phyloP scores from a whole-genome alignment of 2,797 vertebrate genomes.

The Sebastes taczanowskii region DNA sequence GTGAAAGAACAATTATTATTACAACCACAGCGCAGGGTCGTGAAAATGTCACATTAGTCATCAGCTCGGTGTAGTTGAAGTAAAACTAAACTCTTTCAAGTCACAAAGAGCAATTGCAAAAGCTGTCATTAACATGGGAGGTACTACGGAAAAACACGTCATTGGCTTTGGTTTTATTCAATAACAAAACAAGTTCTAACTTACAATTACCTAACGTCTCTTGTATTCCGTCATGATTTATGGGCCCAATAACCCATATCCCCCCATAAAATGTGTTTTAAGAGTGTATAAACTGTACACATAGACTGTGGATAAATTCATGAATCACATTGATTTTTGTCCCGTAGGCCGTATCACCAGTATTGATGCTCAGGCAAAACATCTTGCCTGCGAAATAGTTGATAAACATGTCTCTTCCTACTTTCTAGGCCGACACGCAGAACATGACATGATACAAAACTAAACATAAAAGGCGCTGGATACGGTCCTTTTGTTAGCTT shows the following conservation, averaged over 20 bases:
- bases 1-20: slow-evolving; percentile 37
- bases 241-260: slow-evolving; percentile 35
- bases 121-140: slow-evolving; percentile 52
- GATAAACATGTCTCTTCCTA: slow-evolving; percentile 45
- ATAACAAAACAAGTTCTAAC: slow-evolving; percentile 46
- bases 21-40: slow-evolving; percentile 29
- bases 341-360: neutral
- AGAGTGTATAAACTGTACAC: slow-evolving; percentile 17
- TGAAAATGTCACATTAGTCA: slow-evolving; percentile 71
- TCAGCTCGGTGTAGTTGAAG: slow-evolving; percentile 48
- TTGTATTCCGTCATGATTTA: slow-evolving; percentile 42
- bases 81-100: slow-evolving; percentile 47
- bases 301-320: slow-evolving; percentile 17
- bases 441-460: slow-evolving; percentile 8
- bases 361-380: slow-evolving; percentile 4
- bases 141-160: slow-evolving; percentile 50
- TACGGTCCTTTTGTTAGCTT: slow-evolving; percentile 7
- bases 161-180: slow-evolving; percentile 47
- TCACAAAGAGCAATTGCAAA: slow-evolving; percentile 55
- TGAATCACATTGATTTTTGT: slow-evolving; percentile 12
- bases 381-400: slow-evolving; percentile 25
- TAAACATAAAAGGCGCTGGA: slow-evolving; percentile 21
- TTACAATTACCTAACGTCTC: slow-evolving; percentile 43
- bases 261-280: slow-evolving; percentile 24
- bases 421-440: slow-evolving; percentile 27